phyloP scores from a whole-genome alignment of 1,140 invertebrate genomes.

The Zaprionus lachaisei region DNA sequence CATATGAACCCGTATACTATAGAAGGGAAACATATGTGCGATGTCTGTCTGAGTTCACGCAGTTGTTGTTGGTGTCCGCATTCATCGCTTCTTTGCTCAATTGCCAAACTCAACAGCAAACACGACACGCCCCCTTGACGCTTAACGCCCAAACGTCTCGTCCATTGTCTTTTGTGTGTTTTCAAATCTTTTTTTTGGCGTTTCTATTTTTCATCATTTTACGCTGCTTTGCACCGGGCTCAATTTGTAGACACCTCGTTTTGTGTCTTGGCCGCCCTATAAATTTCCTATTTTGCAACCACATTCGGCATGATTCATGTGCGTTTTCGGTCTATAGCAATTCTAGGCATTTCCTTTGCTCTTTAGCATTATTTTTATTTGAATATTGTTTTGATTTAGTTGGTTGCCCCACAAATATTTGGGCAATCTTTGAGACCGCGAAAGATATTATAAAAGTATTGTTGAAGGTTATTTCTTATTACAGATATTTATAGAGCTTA shows the following conservation, averaged over 20 bases:
- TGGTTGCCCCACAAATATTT: constrained; percentile 8
- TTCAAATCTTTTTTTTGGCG: constrained; percentile 35
- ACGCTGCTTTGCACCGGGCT: constrained; percentile 63
- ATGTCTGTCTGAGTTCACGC: constrained; percentile 2
- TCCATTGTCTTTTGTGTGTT: constrained; percentile 21
- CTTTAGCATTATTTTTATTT: constrained; percentile 17
- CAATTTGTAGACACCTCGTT: constrained; percentile 64
- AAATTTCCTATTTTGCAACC: constrained; percentile 73
- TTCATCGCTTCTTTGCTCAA: constrained; percentile 13
- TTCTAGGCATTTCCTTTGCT: constrained; percentile 68
- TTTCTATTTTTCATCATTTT: constrained; percentile 54
- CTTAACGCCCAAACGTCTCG: not conserved
- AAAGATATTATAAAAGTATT: not conserved
- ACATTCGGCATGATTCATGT: constrained; percentile 52
- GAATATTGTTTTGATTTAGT: constrained; percentile 20
- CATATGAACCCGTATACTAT: constrained; percentile 2
- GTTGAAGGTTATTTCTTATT: not conserved
- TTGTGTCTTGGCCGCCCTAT: constrained; percentile 41
- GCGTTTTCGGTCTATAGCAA: constrained; percentile 21
- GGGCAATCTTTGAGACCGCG: constrained; percentile 4
- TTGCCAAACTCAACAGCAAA: constrained; percentile 26
- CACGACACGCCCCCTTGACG: not conserved
- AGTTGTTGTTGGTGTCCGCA: constrained; percentile 1
- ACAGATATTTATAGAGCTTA: not conserved
- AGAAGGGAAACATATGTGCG: not conserved